Percentiles rank a stretch among this genome's conserved stretches.
phyloP scores from a whole-genome alignment of 2,797 vertebrate species.

The Argyrosomus regius region DNA sequence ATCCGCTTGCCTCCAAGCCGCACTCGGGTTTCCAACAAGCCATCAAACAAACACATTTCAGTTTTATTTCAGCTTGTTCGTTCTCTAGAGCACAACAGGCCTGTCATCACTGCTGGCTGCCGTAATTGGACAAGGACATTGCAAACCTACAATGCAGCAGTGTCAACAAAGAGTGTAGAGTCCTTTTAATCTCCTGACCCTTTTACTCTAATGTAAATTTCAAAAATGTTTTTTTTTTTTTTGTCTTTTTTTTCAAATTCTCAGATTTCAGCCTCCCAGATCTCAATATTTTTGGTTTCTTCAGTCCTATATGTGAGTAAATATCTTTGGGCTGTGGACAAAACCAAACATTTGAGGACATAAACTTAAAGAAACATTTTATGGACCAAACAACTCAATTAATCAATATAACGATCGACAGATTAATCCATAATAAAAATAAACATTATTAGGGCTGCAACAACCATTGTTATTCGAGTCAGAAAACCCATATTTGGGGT shows the following conservation, averaged over 20 bases:
- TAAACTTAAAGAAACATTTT: no score
- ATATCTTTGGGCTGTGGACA: no score
- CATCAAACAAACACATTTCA: conserved; percentile 56
- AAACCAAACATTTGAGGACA: no score
- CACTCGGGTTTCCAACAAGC: conserved; percentile 44
- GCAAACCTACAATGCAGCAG: conserved; percentile 30
- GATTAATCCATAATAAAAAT: no score
- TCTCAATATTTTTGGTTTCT: no score
- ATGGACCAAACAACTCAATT: no score
- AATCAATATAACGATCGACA: fast-evolving
- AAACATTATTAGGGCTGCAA: no score
- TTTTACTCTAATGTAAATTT: conserved; percentile 36
- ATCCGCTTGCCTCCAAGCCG: conserved; percentile 36
- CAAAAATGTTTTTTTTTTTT: background rate
- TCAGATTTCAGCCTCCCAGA: no score
- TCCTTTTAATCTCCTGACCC: no score
- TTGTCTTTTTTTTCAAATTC: no score
- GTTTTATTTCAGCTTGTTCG: conserved; percentile 44
- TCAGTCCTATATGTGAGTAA: no score
- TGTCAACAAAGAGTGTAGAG: conserved; percentile 34
- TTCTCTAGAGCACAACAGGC: conserved; percentile 20
- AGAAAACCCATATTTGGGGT: background rate
- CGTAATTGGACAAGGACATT: conserved; percentile 57
- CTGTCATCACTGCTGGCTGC: conserved; percentile 24
- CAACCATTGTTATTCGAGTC: background rate